Percentiles rank a stretch among this genome's conserved stretches.
Conservation (phyloP, 2,113 vertebrate species). For the Tiliqua scincoides region DNA sequence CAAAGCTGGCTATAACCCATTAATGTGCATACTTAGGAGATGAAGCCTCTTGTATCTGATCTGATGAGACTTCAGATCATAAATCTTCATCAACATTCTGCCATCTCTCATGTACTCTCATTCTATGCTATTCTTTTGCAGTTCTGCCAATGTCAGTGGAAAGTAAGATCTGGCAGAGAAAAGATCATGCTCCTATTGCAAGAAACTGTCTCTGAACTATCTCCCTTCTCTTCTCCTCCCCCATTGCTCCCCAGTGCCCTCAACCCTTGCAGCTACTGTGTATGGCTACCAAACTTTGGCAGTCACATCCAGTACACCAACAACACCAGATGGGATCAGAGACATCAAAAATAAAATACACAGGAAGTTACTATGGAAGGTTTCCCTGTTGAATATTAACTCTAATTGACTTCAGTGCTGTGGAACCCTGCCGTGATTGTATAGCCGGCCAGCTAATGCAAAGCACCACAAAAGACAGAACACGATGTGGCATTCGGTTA, state of each 20-base stretch:
- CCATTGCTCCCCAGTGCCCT: background rate
- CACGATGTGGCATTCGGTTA: constrained; percentile 18
- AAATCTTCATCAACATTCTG: background rate
- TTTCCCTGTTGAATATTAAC: constrained; percentile 65
- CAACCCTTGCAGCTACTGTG: constrained; percentile 57
- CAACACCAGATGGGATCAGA: constrained; percentile 46
- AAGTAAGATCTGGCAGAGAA: too few species aligned
- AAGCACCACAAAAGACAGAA: constrained; percentile 50
- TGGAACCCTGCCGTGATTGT: constrained; percentile 44
- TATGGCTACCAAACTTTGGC: constrained; percentile 53
- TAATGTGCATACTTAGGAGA: too few species aligned
- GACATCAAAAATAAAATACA: constrained; percentile 58
- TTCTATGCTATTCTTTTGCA: background rate
- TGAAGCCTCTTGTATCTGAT: too few species aligned
- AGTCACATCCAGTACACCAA: constrained; percentile 40
- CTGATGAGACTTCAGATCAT: background rate
- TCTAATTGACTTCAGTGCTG: constrained; percentile 39
- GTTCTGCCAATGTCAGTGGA: too few species aligned
- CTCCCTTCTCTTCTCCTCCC: background rate
- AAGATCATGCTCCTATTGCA: background rate
- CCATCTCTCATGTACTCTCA: background rate
- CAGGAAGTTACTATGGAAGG: constrained; percentile 48
- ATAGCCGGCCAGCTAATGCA: constrained; percentile 20
- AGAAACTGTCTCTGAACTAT: constrained; percentile 53
- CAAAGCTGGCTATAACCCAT: too few species aligned